Evolutionary conservation across 1,140 invertebrate species (phyloP).

Genomic region (Drosophila pseudoananassae): DNA sequence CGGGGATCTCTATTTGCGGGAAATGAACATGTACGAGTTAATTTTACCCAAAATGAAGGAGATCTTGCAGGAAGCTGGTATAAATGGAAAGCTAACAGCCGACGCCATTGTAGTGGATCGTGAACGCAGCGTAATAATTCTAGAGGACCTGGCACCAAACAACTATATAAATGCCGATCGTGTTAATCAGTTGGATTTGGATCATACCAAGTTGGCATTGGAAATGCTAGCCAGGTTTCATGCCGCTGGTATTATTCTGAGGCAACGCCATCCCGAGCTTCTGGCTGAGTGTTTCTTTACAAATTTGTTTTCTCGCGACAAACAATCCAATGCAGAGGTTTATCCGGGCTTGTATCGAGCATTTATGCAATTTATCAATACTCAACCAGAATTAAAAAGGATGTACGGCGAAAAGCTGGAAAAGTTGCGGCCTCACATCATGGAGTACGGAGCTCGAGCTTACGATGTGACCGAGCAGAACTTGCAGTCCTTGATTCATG

Average conservation of each 20-base stretch:
- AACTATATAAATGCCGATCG: conserved; percentile 85
- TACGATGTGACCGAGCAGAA: conserved; percentile 77
- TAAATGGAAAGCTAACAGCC: conserved; percentile 57
- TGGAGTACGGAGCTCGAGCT: conserved; percentile 56
- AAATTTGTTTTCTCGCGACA: conserved; percentile 43
- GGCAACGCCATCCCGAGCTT: conserved; percentile 32
- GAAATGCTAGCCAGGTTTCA: conserved; percentile 86
- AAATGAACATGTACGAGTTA: conserved; percentile 71
- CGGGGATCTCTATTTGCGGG: conserved; percentile 43
- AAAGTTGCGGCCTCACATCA: conserved; percentile 21
- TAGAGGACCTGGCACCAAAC: conserved; percentile 85
- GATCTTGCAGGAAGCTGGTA: conserved; percentile 45
- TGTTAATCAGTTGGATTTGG: conserved; percentile 84
- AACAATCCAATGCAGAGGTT: conserved; percentile 20
- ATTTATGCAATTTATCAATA: conserved; percentile 36
- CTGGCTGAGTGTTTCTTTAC: conserved; percentile 32
- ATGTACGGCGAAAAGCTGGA: conserved; percentile 60
- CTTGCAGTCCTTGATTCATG: conserved; percentile 86
- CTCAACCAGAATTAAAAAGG: conserved; percentile 21
- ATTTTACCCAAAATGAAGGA: conserved; percentile 58
- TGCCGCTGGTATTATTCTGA: conserved; percentile 66
- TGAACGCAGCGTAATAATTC: conserved; percentile 36
- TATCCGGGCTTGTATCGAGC: conserved; percentile 25
- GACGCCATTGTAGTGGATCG: conserved; percentile 62
- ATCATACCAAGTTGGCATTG: conserved; percentile 84